Evolutionary conservation across 1,140 invertebrate genomes (phyloP).

Genomic region (Drosophila insularis): DNA sequence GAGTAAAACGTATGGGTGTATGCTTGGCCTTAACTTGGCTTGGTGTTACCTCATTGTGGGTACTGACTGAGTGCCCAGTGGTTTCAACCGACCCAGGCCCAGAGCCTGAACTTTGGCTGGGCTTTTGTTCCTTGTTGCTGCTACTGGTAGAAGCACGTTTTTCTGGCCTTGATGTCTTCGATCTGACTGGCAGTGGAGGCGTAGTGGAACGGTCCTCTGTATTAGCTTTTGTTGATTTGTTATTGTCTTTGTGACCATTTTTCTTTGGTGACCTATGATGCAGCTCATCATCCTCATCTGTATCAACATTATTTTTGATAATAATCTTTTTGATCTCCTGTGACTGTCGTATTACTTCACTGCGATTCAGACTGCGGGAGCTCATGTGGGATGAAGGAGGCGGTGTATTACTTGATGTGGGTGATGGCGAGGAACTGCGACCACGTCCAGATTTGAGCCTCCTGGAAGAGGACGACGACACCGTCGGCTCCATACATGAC

Average conservation of each 20-base stretch:
- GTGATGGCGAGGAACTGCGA: slow-evolving; percentile 57
- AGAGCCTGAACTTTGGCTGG: not conserved
- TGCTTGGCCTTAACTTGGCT: slow-evolving; percentile 59
- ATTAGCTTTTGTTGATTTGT: slow-evolving; percentile 27
- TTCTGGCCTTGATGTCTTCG: slow-evolving; percentile 24
- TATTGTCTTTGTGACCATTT: slow-evolving; percentile 50
- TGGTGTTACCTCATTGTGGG: slow-evolving; percentile 1
- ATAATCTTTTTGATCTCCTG: slow-evolving; percentile 80
- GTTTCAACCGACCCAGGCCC: not conserved
- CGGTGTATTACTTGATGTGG: slow-evolving; percentile 61
- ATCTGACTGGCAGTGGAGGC: slow-evolving; percentile 60
- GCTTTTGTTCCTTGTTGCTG: slow-evolving; percentile 30
- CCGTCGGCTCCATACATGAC: slow-evolving; percentile 66
- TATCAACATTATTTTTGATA: slow-evolving; percentile 68
- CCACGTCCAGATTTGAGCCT: slow-evolving; percentile 42
- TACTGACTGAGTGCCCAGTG: not conserved
- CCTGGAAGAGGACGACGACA: slow-evolving; percentile 59
- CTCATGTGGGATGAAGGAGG: slow-evolving; percentile 42
- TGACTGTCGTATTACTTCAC: slow-evolving; percentile 64
- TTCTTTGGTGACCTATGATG: slow-evolving; percentile 38
- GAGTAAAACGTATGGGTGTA: slow-evolving; percentile 71
- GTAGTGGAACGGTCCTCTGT: slow-evolving; percentile 67
- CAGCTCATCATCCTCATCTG: slow-evolving; percentile 67
- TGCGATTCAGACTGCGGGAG: slow-evolving; percentile 64
- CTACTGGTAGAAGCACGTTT: slow-evolving; percentile 45